Conservation (phyloP, 2,113 vertebrate genomes). For the Delphinus delphis region DNA sequence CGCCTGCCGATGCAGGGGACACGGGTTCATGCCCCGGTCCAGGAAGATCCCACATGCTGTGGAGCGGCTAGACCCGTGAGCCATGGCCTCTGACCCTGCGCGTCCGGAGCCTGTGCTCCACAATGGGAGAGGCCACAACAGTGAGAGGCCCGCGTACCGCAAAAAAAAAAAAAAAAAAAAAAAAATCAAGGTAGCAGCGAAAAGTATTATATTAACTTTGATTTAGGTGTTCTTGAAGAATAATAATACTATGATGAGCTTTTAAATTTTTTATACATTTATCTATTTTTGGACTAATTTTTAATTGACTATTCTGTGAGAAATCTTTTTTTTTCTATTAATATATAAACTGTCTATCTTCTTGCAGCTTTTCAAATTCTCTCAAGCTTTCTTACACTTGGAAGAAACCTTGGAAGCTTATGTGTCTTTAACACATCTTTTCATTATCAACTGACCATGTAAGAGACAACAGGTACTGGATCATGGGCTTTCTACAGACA, state of each 20-base stretch:
- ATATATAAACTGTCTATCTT: neutral
- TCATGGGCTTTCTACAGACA: neutral
- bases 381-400: neutral
- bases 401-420: neutral
- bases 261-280: neutral
- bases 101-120: no score
- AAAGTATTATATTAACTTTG: neutral
- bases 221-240: neutral
- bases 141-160: no score
- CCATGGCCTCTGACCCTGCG: no score
- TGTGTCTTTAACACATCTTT: neutral
- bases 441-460: neutral
- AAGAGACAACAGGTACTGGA: neutral
- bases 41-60: no score
- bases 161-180: no score
- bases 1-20: no score
- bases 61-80: no score
- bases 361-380: neutral
- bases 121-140: no score
- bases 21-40: no score
- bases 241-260: neutral
- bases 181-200: neutral
- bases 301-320: neutral
- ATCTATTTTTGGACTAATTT: neutral
- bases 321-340: neutral